These are phyloP conservation scores for Strix aluco DNA, from an alignment of 2,113 vertebrate species.

Conservation along the genomic window DNA sequence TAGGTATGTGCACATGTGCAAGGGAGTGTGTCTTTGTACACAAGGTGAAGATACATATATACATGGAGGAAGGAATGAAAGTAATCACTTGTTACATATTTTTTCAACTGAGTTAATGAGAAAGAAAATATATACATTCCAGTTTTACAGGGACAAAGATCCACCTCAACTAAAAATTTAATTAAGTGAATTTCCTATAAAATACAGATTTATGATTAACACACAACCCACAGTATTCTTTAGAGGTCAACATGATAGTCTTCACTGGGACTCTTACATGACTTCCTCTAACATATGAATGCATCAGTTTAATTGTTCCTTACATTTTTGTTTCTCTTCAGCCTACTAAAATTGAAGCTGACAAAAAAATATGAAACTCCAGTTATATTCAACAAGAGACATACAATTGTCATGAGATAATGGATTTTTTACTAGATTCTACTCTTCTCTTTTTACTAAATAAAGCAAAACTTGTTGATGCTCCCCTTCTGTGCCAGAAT, in stretches of 20 bases:
- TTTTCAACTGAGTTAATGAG: not conserved
- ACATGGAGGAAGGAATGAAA: not conserved
- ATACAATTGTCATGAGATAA: not conserved
- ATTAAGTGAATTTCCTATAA: not conserved
- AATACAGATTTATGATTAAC: not conserved
- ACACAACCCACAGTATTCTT: not conserved
- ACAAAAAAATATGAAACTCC: not conserved
- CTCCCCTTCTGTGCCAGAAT: not conserved
- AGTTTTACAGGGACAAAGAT: not conserved
- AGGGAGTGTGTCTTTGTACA: not conserved
- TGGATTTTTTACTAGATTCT: not conserved
- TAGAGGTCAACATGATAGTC: not conserved
- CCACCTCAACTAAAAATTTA: fast-evolving
- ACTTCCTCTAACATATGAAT: not conserved
- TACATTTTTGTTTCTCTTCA: not conserved
- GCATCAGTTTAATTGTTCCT: not conserved
- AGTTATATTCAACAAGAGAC: not conserved
- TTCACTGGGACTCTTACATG: not conserved
- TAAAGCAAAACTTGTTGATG: not conserved
- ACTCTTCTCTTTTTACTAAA: not conserved
- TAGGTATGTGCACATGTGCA: not conserved
- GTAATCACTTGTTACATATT: not conserved
- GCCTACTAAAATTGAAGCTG: not conserved
- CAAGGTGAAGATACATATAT: not conserved
- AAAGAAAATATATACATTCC: not conserved